These are phyloP conservation scores for Crocodylus rhombifer DNA, from an alignment of 2,797 vertebrate genomes.

Conservation along the genomic window DNA sequence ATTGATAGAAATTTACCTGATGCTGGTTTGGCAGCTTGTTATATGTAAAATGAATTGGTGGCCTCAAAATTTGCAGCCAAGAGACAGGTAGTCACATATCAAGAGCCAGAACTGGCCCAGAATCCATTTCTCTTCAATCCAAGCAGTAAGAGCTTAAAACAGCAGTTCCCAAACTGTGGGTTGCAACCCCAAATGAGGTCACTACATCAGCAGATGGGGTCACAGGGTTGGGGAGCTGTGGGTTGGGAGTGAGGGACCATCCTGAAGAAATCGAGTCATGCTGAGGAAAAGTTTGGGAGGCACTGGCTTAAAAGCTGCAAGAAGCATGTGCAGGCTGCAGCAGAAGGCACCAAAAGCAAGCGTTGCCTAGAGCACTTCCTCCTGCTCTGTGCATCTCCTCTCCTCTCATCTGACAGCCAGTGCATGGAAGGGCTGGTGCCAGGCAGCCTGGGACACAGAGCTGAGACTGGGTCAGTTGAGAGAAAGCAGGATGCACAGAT, in stretches of 20 bases:
- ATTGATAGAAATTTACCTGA: fast-evolving
- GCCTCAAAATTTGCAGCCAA: neutral
- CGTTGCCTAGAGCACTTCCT: neutral
- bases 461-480: too few species aligned
- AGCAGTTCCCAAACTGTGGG: too few species aligned
- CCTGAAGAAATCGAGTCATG: too few species aligned
- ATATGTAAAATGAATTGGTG: neutral
- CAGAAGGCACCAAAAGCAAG: neutral
- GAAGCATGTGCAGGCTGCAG: neutral
- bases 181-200: too few species aligned
- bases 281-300: too few species aligned
- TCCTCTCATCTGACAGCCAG: neutral
- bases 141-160: neutral
- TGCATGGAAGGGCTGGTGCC: neutral
- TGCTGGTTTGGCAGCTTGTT: neutral
- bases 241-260: too few species aligned
- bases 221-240: too few species aligned
- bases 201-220: too few species aligned
- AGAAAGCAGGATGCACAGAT: neutral
- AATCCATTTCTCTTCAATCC: neutral
- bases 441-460: neutral
- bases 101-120: neutral
- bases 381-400: neutral
- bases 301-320: too few species aligned
- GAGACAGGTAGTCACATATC: neutral